Percentiles rank a stretch among this genome's conserved stretches.
Conservation (phyloP, 2,888 invertebrate genomes). For the Drosophila lacicola region DNA sequence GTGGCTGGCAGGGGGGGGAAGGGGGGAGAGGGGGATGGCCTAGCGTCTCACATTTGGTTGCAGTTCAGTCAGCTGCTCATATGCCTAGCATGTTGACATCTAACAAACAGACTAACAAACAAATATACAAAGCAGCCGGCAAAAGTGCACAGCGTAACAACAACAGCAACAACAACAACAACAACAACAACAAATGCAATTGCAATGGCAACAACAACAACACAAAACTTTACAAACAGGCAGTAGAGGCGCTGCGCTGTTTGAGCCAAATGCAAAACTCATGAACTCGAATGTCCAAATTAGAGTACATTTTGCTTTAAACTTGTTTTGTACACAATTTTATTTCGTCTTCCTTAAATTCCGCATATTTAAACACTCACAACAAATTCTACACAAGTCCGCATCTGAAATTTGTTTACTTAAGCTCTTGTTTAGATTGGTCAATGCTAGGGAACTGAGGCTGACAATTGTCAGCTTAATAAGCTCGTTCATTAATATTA, state of each 20-base stretch:
- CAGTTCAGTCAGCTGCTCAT: conserved; percentile 57
- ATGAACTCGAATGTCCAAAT: conserved; percentile 25
- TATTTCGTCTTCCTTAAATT: no score
- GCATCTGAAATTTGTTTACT: no score
- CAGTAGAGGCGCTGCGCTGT: not conserved
- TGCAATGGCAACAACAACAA: conserved; percentile 1
- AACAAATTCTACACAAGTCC: no score
- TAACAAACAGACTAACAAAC: conserved; percentile 71
- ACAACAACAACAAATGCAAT: not conserved
- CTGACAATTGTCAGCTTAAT: no score
- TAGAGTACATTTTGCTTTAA: conserved; percentile 20
- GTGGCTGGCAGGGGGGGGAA: not conserved
- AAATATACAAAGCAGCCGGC: conserved; percentile 61
- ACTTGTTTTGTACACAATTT: not conserved
- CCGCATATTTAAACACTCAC: no score
- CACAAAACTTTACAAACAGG: conserved; percentile 45
- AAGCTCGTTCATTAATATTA: no score
- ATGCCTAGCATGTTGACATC: conserved; percentile 69
- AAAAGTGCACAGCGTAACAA: conserved; percentile 59
- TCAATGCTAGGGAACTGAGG: no score
- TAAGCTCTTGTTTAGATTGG: no score
- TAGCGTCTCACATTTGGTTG: conserved; percentile 34
- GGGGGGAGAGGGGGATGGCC: conserved; percentile 4
- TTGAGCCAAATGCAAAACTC: conserved; percentile 42
- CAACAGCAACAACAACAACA: conserved; percentile 11